Conservation (phyloP, 2,113 vertebrate species). For the cat (Felis catus) region DNA sequence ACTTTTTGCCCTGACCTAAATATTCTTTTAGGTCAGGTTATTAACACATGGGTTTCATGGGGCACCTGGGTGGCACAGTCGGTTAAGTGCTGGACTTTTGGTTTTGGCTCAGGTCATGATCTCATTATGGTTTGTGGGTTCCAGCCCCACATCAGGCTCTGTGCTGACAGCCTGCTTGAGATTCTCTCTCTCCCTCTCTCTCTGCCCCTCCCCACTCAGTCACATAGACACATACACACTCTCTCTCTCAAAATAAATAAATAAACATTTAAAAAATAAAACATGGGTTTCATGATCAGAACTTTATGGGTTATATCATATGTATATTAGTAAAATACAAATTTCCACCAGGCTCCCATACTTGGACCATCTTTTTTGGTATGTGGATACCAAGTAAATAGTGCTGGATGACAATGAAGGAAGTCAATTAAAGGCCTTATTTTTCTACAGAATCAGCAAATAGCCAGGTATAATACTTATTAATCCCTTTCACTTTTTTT, state of each 20-base stretch:
- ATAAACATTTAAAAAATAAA: neutral
- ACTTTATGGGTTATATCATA: neutral
- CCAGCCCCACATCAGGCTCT: too few species aligned
- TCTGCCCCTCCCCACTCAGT: too few species aligned
- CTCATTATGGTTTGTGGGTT: too few species aligned
- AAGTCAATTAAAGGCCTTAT: neutral
- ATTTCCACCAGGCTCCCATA: neutral
- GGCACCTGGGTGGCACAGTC: too few species aligned
- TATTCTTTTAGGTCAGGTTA: conserved; percentile 1
- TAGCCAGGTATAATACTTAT: neutral
- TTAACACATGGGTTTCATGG: neutral
- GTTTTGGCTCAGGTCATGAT: too few species aligned
- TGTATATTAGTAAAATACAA: conserved; percentile 15
- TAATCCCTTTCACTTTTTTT: neutral
- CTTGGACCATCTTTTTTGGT: neutral
- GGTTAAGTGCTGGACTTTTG: too few species aligned
- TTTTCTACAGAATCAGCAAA: neutral
- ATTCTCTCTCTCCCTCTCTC: too few species aligned
- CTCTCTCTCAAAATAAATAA: too few species aligned
- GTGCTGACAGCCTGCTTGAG: too few species aligned
- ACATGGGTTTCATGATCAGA: neutral
- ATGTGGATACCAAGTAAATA: neutral
- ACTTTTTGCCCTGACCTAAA: neutral
- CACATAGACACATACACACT: too few species aligned
- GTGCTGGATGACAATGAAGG: neutral